Evolutionary conservation across 2,113 vertebrate genomes (phyloP), one percentile per base, ranked within the genome.

Genomic region (Cyanocitta stelleri): DNA sequence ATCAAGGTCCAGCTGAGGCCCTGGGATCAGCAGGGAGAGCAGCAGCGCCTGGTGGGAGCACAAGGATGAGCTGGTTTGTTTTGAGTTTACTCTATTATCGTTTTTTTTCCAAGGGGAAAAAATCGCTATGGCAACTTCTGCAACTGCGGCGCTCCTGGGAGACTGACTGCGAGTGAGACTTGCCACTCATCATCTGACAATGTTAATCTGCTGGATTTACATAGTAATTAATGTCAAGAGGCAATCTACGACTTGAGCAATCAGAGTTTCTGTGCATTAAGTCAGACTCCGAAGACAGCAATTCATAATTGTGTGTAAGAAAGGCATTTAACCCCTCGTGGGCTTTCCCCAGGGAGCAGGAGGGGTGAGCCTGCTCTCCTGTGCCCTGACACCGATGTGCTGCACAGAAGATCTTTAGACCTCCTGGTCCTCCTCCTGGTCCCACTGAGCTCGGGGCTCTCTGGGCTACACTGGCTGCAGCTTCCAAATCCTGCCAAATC

Each of bases 161-260:
- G 91, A 16, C 29, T 6, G 77, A 49, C 95, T 94, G 81, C 71
- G 30, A 94, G 91, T 73, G 95, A 90, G 92, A 93, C 91, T 89
- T 95, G 97, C 96, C 95, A 87, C 95, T 96, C 90, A 75, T 95
- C 96, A 93, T 58, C 96, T 90, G 92, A 97, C 96, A 96, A 76
- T 52, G 96, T 93, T 97, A 92, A 97, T 97, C 96, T 97, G 90
- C 86, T 1, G n/a, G 95, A 94, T 97, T 97, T 97, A 96, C 95
- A 96, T 97, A 95, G 95, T 96, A 97, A 97, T 97, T 97, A 97
- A 97, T 96, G 97, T 97, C 97, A 97, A 97, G 96, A 97, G 96
- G 97, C 96, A 96, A 95, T 96, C 95, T 96, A 90, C 79, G 43
- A 62, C 77, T 93, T 51, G 86, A 96, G 97, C 96, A 97, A 97